Evolutionary conservation across 2,113 vertebrate genomes (phyloP).

Genomic region (Chaenocephalus aceratus): DNA sequence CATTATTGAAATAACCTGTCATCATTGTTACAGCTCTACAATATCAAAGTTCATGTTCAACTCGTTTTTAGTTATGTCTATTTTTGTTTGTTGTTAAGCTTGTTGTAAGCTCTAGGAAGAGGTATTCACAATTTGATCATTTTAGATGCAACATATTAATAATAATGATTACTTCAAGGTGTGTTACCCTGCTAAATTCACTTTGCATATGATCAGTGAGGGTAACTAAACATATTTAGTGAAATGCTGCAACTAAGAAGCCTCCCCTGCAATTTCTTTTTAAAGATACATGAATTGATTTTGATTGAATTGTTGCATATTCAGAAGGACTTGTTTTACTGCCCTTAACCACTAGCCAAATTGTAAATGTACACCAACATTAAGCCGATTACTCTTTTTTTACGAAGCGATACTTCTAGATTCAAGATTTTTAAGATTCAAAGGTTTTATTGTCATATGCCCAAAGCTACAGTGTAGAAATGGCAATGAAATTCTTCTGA

Average conservation of each 20-base stretch:
- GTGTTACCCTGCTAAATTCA: not conserved
- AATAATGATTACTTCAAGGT: not conserved
- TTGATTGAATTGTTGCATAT: not conserved
- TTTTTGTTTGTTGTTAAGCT: no score
- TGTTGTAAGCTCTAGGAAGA: not conserved
- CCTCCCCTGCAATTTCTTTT: not conserved
- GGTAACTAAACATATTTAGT: not conserved
- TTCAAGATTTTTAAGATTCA: no score
- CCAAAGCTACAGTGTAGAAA: no score
- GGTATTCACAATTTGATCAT: not conserved
- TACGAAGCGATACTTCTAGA: not conserved
- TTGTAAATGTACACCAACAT: not conserved
- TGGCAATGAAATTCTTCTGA: no score
- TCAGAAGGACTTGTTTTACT: not conserved
- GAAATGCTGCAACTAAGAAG: not conserved
- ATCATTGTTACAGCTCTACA: not conserved
- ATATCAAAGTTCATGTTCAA: not conserved
- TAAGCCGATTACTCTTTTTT: not conserved
- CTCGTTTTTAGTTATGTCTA: not conserved
- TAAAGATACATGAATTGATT: not conserved
- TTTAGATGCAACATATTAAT: not conserved
- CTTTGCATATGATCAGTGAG: not conserved
- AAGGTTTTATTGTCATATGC: no score
- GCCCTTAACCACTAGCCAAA: not conserved
- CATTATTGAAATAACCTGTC: not conserved